Conservation (phyloP, 2,797 vertebrate species). For the Characodon lateralis region DNA sequence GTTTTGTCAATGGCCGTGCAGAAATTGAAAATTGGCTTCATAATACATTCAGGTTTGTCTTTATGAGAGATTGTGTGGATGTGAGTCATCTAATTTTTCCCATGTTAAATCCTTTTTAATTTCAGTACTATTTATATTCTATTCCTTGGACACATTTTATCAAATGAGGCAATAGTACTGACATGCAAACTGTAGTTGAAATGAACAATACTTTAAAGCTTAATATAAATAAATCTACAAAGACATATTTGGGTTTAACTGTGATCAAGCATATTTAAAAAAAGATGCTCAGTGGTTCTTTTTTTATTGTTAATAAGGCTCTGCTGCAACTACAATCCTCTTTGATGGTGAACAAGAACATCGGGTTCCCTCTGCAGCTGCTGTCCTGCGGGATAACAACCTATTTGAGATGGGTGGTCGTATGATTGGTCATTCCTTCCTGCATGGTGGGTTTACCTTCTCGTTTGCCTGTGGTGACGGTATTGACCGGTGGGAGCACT, state of each 20-base stretch:
- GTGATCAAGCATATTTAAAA: too few species aligned
- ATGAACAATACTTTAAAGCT: too few species aligned
- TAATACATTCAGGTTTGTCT: background rate
- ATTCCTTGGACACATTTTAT: too few species aligned
- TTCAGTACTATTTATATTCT: too few species aligned
- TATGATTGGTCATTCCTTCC: background rate
- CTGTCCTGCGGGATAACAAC: background rate
- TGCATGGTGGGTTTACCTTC: background rate
- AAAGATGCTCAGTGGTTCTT: too few species aligned
- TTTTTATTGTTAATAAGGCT: background rate
- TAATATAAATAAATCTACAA: too few species aligned
- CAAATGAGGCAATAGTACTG: too few species aligned
- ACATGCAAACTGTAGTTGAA: too few species aligned
- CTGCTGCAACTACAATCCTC: background rate
- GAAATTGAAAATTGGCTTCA: slow-evolving; percentile 2
- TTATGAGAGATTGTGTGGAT: background rate
- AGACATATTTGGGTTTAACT: too few species aligned
- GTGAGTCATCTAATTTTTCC: too few species aligned
- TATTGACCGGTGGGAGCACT: background rate
- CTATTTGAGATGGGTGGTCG: slow-evolving; percentile 4
- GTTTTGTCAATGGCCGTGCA: background rate
- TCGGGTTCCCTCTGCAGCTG: background rate
- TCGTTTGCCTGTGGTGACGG: background rate
- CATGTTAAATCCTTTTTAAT: too few species aligned
- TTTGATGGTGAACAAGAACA: slow-evolving; percentile 1